These are phyloP conservation scores for Clytia hemisphaerica DNA, from an alignment of 30 jellyfish, hydroid and myxozoan genomes.

Conservation along the genomic window DNA sequence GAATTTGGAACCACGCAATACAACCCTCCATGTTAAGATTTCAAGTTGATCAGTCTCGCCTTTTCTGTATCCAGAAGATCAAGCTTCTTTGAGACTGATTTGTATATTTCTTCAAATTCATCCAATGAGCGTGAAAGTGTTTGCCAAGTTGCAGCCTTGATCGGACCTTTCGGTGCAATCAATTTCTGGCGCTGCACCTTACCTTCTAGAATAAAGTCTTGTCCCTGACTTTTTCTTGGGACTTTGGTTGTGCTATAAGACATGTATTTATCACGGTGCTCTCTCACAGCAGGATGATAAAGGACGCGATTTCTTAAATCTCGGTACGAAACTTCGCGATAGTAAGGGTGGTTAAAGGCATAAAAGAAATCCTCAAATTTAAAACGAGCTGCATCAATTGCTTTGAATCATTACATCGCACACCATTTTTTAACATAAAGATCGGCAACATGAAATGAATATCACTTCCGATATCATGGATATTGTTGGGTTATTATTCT, in stretches of 20 bases:
- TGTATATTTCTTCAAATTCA: not conserved
- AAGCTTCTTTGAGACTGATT: not conserved
- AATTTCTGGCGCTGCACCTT: not conserved
- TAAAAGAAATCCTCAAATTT: not conserved
- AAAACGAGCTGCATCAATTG: not conserved
- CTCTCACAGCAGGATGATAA: not conserved
- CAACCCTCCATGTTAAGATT: not conserved
- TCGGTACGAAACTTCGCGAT: not conserved
- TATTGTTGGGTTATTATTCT: not conserved
- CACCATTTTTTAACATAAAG: not conserved
- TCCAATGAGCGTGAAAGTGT: conserved; percentile 1
- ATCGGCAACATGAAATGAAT: not conserved
- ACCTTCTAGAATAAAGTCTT: not conserved
- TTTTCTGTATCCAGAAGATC: not conserved
- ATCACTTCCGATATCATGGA: not conserved
- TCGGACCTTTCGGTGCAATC: not conserved
- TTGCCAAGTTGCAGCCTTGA: not conserved
- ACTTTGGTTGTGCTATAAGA: not conserved
- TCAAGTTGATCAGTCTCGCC: not conserved
- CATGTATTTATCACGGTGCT: not conserved
- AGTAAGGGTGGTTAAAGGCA: not conserved
- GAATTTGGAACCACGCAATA: not conserved
- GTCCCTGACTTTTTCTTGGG: not conserved
- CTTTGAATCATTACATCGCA: not conserved
- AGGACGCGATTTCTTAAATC: not conserved